Base-by-base conservation (phyloP, 2,888 invertebrate species). In the Hyposoter didymator region DNA sequence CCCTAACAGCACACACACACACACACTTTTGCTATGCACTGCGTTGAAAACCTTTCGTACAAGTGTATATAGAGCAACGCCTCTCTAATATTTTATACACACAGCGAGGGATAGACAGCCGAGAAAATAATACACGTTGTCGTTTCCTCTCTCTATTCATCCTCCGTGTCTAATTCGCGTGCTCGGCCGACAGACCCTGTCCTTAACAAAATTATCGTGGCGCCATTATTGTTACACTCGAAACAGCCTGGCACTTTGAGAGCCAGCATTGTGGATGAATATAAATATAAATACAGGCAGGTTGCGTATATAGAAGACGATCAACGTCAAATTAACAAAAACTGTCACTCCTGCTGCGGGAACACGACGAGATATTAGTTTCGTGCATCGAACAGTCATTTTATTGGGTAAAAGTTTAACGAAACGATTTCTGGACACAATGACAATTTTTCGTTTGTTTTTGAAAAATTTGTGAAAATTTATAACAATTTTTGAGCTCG, bases 151-250 rank as follows among this genome's bases (percentile, higher is more conserved):
- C 82, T 76, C 69, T 66, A 74, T 75, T 80, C 39, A 74, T 82
- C 83, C 47, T 75, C 75, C 85, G 64, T 82, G 67, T 66, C 82
- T 86, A 75, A 83, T 88, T 84, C 78, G 75, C 86, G 69, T 78
- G 83, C 81, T 81, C 62, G 14, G 35, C 59, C 35, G 55, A 39
- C 14, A 49, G 62, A 62, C 82, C 66, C 55, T 78, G 78, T 84
- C 78, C 81, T 84, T 86, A 88, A 70, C 76, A 85, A 89, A 87
- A 91, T 90, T 87, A 90, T 90, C 88, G 78, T 82, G 84, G 87
- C 88, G 88, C 88, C 87, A 91, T 91, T 91, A 91, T 83, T 87
- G 88, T 89, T 90, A 90, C 88, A 87, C 87, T 86, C 87, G 81
- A 47, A 55, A 39, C 70, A 78, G 78, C 82, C 84, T 88, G 82